Evolutionary conservation across 30 jellyfish, hydroid and myxozoan genomes (phyloP).

Genomic region (Pelagia noctiluca): DNA sequence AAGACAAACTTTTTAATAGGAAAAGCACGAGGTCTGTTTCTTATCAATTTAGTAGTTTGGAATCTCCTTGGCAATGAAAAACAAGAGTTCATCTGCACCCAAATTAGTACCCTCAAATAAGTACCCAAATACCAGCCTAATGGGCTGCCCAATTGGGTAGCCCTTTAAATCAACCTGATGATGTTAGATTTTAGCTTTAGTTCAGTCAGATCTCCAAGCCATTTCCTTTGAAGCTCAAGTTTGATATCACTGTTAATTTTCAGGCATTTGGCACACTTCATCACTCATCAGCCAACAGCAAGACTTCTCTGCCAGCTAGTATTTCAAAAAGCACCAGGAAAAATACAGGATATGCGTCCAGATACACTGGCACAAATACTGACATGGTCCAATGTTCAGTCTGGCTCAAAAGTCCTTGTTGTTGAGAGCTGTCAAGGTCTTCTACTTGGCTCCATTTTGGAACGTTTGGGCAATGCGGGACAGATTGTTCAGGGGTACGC

Average conservation of each 20-base stretch:
- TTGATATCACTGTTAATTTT: slow-evolving; percentile 6
- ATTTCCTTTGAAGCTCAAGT: no score
- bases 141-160: no score
- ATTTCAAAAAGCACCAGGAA: slow-evolving; percentile 61
- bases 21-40: no score
- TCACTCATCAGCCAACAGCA: slow-evolving; percentile 77
- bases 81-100: no score
- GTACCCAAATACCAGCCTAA: no score
- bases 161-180: no score
- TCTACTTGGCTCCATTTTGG: slow-evolving; percentile 82
- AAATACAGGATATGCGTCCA: slow-evolving; percentile 76
- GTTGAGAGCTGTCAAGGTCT: slow-evolving; percentile 86
- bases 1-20: no score
- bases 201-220: no score
- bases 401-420: slow-evolving; percentile 79
- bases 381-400: slow-evolving; percentile 74
- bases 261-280: slow-evolving; percentile 84
- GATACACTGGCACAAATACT: slow-evolving; percentile 87
- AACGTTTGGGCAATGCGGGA: slow-evolving; percentile 88
- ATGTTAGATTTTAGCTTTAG: no score
- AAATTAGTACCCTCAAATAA: no score
- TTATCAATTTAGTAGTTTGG: no score
- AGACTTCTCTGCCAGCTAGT: slow-evolving; percentile 72
- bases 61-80: no score
- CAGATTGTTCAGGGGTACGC: slow-evolving; percentile 70